These are phyloP conservation scores for Bedellia somnulentella DNA, from an alignment of 2,888 invertebrate genomes.

Conservation along the genomic window DNA sequence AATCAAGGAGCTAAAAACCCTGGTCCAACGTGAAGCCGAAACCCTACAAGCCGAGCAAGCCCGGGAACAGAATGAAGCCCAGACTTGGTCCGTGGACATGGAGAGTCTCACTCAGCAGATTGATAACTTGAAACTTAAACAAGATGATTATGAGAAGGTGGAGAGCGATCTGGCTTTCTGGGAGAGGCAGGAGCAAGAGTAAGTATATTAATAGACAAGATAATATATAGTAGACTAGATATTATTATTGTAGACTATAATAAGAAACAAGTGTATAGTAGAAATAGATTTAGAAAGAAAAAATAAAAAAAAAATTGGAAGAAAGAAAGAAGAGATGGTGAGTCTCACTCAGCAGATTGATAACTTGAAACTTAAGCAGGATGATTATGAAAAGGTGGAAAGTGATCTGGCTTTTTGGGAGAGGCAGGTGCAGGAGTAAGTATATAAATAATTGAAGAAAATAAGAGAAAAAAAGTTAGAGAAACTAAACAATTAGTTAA, in stretches of 20 bases:
- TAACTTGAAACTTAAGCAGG: slow-evolving; percentile 13
- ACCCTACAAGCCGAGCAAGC: slow-evolving; percentile 16
- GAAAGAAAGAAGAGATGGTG: slow-evolving; percentile 7
- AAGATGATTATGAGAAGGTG: slow-evolving; percentile 14
- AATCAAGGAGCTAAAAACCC: slow-evolving; percentile 20
- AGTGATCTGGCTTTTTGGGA: slow-evolving; percentile 25
- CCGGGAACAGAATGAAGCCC: slow-evolving; percentile 14
- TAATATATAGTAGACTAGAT: no score
- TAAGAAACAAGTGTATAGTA: no score
- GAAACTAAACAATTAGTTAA: no score
- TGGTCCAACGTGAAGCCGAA: slow-evolving; percentile 19
- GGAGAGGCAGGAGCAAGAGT: slow-evolving; percentile 25
- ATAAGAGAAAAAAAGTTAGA: no score
- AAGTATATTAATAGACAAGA: no score
- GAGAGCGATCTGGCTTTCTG: slow-evolving; percentile 22
- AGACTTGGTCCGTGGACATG: slow-evolving; percentile 12
- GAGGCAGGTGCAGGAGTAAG: slow-evolving; percentile 23
- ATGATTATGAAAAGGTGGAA: slow-evolving; percentile 14
- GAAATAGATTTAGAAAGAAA: no score
- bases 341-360: slow-evolving; percentile 11
- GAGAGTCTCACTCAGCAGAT: slow-evolving; percentile 10
- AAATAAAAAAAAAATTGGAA: no score
- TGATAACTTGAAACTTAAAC: slow-evolving; percentile 13
- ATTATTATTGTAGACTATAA: no score
- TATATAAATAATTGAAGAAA: no score